Evolutionary conservation across 2,797 vertebrate genomes (phyloP), one percentile per base, ranked within the genome.

Genomic region (Paramormyrops hopkinsi): DNA sequence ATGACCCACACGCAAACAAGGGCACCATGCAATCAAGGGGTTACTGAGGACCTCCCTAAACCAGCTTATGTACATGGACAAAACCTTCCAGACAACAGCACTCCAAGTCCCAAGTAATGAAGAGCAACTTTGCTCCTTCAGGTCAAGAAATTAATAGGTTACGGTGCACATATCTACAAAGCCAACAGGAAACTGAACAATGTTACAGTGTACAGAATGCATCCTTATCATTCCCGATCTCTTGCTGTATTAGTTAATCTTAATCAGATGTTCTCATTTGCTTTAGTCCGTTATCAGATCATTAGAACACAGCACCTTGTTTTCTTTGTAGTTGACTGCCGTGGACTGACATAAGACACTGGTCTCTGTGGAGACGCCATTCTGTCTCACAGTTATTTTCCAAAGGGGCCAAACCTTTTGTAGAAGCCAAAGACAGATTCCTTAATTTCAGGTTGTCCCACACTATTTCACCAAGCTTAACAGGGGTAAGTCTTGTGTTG

Each of bases 1-100:
- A 9, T n/a, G 53, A 87, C 86, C 86, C 86, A 59, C 92, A 62
- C 93, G 92, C 90, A 90, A 93, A 65, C 94, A 93, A 93, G 91
- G 92, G 88, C 19, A 19, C 48, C 44, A 22, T 25, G 19, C 11
- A 54, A 59, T 44, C 33, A 37, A 19, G n/a, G 19, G 19, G 51
- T 54, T 6, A 54, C 29, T 50, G 51, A 86, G 44, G 12, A 85
- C n/a, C 82, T 29, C 22, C 22, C n/a, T 85, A 51, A 51, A 51
- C 11, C 46, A 85, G 82, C 46, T 51, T 50, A 85, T 51, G 82
- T 46, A 85, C 48, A 51, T 51, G n/a, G 82, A 51, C 9, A 51
- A 85, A 50, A 85, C 17, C n/a, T 29, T 48, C 41, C 82, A 11
- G 22, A 51, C 46, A 85, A 83, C 79, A 83, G 17, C 79, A 83